These are phyloP conservation scores for Distichodus sexfasciatus DNA, from an alignment of 2,797 vertebrate genomes.

Conservation along the genomic window DNA sequence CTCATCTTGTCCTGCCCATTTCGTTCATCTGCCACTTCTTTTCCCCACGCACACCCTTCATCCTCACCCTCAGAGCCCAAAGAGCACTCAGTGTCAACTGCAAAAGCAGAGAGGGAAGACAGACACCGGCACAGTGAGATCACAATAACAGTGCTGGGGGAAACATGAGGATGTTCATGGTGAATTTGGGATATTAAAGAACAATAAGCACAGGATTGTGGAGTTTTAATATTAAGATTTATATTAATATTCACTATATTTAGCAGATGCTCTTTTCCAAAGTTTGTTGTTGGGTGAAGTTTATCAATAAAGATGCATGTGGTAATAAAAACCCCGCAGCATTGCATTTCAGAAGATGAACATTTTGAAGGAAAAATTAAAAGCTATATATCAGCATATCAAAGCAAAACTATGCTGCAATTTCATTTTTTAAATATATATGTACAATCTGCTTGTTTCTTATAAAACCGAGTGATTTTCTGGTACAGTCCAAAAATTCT, in stretches of 20 bases:
- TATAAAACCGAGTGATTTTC: neutral
- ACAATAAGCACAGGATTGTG: too few relatives aligned
- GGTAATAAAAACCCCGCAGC: too few relatives aligned
- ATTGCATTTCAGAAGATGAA: neutral
- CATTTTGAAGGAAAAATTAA: too few relatives aligned
- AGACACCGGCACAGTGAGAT: neutral
- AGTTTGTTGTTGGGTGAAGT: too few relatives aligned
- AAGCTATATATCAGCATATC: too few relatives aligned
- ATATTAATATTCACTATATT: too few relatives aligned
- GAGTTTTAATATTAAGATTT: too few relatives aligned
- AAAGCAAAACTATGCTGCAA: neutral
- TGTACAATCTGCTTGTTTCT: neutral
- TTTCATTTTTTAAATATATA: neutral
- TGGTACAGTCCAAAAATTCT: too few relatives aligned
- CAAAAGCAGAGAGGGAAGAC: neutral
- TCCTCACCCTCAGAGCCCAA: conserved; percentile 79
- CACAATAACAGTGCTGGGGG: too few relatives aligned
- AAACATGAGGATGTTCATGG: neutral
- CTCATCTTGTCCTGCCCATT: conserved; percentile 73
- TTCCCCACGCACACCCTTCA: conserved; percentile 72
- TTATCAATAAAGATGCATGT: too few relatives aligned
- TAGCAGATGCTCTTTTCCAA: too few relatives aligned
- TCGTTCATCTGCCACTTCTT: conserved; percentile 71
- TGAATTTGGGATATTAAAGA: too few relatives aligned
- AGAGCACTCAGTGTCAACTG: conserved; percentile 68